Evolutionary conservation across 2,797 vertebrate species (phyloP).

Genomic region (Propithecus perrieri): DNA sequence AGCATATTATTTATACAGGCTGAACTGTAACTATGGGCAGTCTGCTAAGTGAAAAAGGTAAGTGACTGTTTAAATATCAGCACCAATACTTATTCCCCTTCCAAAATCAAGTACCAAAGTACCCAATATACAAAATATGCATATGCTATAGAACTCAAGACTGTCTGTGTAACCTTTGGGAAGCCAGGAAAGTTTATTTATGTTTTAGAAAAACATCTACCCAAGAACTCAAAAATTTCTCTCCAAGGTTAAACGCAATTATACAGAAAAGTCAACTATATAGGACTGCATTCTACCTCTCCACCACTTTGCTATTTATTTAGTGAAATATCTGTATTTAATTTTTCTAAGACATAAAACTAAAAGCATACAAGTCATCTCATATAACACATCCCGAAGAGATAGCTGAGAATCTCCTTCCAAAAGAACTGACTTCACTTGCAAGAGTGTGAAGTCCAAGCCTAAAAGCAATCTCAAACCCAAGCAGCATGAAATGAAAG

Average conservation of each 20-base stretch:
- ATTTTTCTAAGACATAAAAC: neutral
- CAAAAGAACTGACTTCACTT: neutral
- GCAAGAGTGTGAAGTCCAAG: neutral
- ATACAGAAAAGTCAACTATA: neutral
- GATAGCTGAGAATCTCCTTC: neutral
- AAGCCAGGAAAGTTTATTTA: neutral
- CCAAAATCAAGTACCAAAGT: neutral
- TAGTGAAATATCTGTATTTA: neutral
- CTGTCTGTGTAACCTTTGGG: neutral
- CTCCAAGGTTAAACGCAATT: neutral
- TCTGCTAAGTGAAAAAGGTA: neutral
- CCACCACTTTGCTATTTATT: neutral
- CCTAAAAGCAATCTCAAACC: neutral
- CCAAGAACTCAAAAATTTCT: conserved; percentile 8
- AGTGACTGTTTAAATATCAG: neutral
- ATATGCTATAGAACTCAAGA: neutral
- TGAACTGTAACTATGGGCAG: neutral
- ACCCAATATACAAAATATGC: neutral
- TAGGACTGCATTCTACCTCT: neutral
- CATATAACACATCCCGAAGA: neutral
- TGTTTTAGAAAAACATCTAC: neutral
- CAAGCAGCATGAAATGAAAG: neutral
- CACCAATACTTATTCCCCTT: neutral
- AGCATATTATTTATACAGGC: neutral
- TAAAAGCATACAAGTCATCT: neutral